Conservation (phyloP, 2,113 vertebrate genomes). For the Clarias magur region DNA sequence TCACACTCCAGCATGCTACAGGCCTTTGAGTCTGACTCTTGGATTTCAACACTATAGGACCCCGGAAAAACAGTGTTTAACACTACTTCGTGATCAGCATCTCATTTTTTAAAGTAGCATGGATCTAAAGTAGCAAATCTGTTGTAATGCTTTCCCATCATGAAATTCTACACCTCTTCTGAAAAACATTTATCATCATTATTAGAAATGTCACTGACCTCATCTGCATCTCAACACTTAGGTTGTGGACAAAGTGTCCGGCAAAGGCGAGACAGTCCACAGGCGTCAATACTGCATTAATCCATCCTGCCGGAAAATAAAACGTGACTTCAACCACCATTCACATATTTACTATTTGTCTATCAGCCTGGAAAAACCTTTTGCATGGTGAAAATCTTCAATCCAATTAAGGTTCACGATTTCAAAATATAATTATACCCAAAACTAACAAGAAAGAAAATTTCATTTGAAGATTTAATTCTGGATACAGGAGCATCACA, state of each 20-base stretch:
- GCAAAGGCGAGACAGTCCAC: conserved; percentile 95
- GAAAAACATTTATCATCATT: not conserved
- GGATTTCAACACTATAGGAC: not conserved
- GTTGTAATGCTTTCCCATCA: conserved; percentile 5
- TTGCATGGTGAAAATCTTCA: not conserved
- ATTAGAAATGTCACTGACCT: conserved; percentile 73
- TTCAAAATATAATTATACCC: not conserved
- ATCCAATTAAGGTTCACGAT: not conserved
- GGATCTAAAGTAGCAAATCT: not conserved
- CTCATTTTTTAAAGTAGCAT: not conserved
- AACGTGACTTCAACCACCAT: not conserved
- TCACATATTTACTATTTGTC: not conserved
- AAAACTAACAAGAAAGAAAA: not conserved
- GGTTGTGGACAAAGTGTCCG: conserved; percentile 94
- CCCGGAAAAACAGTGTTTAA: conserved; percentile 11
- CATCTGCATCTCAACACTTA: conserved; percentile 98
- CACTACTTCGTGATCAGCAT: not conserved
- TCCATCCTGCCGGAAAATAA: conserved; percentile 80
- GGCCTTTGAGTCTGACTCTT: conserved; percentile 34
- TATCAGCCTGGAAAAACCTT: not conserved
- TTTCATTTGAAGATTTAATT: not conserved
- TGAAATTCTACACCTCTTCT: not conserved
- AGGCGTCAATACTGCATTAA: conserved; percentile 94
- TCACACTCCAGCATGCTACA: conserved; percentile 39
- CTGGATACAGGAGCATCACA: not conserved